Conservation (phyloP, 2,113 vertebrate genomes). For the Poecilia latipinna region DNA sequence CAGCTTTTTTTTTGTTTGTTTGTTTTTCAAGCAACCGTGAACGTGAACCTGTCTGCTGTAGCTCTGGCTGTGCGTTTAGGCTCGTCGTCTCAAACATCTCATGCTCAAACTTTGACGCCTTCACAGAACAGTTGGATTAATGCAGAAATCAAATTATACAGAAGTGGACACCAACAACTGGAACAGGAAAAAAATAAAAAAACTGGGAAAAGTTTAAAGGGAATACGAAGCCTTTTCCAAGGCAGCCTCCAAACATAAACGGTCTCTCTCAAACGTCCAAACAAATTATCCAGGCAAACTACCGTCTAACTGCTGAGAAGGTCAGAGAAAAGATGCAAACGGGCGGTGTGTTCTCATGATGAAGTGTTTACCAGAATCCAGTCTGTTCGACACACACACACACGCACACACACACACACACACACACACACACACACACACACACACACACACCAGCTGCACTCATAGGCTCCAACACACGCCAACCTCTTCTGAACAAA, state of each 20-base stretch:
- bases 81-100: too few species aligned
- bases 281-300: constrained; percentile 6
- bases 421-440: too few species aligned
- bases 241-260: background rate
- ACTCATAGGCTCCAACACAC: background rate
- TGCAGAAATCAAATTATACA: too few species aligned
- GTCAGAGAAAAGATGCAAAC: constrained; percentile 16
- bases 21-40: too few species aligned
- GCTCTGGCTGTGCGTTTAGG: too few species aligned
- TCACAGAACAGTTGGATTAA: too few species aligned
- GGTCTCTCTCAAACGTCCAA: constrained; percentile 22
- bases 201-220: background rate
- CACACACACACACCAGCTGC: constrained; percentile 18
- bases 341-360: background rate
- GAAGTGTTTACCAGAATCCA: constrained; percentile 25
- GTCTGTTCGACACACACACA: background rate
- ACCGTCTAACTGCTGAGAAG: background rate
- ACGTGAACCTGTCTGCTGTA: too few species aligned
- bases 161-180: too few species aligned
- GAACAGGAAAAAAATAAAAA: too few species aligned
- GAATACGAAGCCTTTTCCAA: background rate
- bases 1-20: background rate
- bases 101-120: too few species aligned
- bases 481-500: background rate
- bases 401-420: background rate